These are phyloP conservation scores for Anisognathus igniventris DNA, from an alignment of 2,797 vertebrate genomes.

Conservation along the genomic window DNA sequence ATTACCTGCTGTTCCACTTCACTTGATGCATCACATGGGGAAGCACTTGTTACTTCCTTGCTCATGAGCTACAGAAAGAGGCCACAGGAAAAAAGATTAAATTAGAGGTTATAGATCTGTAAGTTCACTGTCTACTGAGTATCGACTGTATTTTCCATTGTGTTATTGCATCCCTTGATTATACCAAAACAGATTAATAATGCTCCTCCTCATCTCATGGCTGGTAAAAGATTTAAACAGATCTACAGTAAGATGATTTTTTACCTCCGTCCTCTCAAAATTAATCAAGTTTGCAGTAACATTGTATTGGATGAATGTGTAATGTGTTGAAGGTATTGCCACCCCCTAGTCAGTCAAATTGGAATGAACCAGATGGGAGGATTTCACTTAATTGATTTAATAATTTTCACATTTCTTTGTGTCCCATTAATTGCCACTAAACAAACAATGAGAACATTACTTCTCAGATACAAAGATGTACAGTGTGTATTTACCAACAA, in stretches of 20 bases:
- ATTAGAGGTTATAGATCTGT: background rate
- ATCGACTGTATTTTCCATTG: background rate
- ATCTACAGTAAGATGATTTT: background rate
- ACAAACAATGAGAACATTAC: background rate
- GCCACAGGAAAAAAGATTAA: background rate
- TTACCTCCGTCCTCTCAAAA: background rate
- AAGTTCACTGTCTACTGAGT: background rate
- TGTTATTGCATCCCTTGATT: background rate
- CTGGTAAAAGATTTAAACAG: background rate
- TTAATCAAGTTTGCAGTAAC: background rate
- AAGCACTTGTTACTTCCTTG: constrained; percentile 78
- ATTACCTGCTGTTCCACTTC: constrained; percentile 90
- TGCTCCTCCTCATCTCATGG: background rate
- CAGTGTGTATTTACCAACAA: background rate
- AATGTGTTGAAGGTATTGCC: background rate
- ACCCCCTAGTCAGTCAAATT: background rate
- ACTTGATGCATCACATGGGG: constrained; percentile 79
- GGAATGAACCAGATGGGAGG: background rate
- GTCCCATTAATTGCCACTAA: background rate
- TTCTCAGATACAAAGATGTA: background rate
- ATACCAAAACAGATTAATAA: background rate
- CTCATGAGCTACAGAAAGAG: constrained; percentile 86
- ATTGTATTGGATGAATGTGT: background rate
- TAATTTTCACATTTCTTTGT: background rate
- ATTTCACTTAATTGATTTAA: background rate